A percentile compares a stretch with the other conserved stretches of the same genome.
phyloP scores from a whole-genome alignment of 2,888 invertebrate genomes.

The Sminthurinus aureus region DNA sequence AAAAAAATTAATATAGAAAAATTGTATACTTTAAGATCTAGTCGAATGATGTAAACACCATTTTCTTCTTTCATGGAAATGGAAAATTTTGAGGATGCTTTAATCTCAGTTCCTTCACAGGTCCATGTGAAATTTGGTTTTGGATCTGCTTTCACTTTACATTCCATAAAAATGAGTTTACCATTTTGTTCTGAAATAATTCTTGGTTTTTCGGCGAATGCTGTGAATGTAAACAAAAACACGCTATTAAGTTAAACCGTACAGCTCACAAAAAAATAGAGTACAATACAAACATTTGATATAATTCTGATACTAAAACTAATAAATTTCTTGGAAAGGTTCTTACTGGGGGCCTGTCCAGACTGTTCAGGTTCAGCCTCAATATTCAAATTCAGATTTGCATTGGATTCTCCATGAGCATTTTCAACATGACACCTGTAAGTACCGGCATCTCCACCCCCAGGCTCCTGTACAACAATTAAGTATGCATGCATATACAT shows the following conservation, averaged over 20 bases:
- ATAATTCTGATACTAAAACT: too few species aligned
- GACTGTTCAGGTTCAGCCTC: conserved; percentile 98
- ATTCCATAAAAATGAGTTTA: conserved; percentile 86
- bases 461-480: conserved; percentile 75
- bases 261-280: not conserved
- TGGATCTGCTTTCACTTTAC: conserved; percentile 82
- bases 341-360: conserved; percentile 92
- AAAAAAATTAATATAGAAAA: not conserved
- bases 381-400: conserved; percentile 85
- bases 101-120: conserved; percentile 78
- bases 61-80: conserved; percentile 73
- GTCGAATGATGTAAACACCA: conserved; percentile 84
- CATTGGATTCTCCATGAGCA: conserved; percentile 93
- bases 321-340: too few species aligned
- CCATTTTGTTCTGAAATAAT: conserved; percentile 85
- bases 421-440: conserved; percentile 99
- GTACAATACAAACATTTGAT: not conserved
- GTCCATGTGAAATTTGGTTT: conserved; percentile 85
- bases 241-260: too few species aligned
- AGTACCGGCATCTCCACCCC: conserved; percentile 93
- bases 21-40: conserved; percentile 73
- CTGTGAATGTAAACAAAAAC: too few species aligned
- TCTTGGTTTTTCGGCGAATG: conserved; percentile 89
- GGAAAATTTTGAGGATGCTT: conserved; percentile 81
- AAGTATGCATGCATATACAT: not conserved